Evolutionary conservation across 2,888 invertebrate genomes (phyloP), one percentile per base, ranked within the genome.

Genomic region (Eumerus sabulonum): DNA sequence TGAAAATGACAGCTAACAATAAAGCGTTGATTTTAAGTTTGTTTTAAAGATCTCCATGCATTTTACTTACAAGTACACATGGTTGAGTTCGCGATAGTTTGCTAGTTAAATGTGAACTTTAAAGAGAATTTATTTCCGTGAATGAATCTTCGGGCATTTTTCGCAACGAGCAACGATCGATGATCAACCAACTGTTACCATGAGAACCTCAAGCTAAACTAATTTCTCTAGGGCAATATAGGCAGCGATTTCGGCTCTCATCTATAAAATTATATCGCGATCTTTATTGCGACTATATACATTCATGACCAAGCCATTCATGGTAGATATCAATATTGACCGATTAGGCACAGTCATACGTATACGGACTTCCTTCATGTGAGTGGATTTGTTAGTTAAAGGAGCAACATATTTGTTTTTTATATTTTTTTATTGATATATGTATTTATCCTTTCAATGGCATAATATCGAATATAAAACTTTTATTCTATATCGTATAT

Each of bases 221-320:
- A 53, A 66, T 76, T 56, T 35, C 35, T n/a, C 47, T 13, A 7
- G 11, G 1, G 27, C n/a, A 35, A 56, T 47, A 18, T 59, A 12
- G 16, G 38, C 35, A 50, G 60, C 35, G 53, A 70, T 66, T 64
- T 71, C n/a, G 45, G 42, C 27, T 95, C 95, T 85, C 11, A 62
- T 54, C 27, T 16, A 17, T 54, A 40, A 62, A 70, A 70, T 51
- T 63, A 67, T 77, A 68, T 57, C 71, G 27, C 11, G 7, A 27
- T 27, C 7, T 7, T 27, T 27, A 27, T 27, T 27, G 2, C 7
- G 2, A 27, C 7, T 27, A 27, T 27, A 27, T 27, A 2, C 7
- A 4, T 27, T 27, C 27, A 7, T 27, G 27, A n/a, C n/a, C n/a
- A n/a, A n/a, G n/a, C n/a, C n/a, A n/a, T n/a, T n/a, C n/a, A n/a